These are phyloP conservation scores for Etheostoma cragini DNA, from an alignment of 2,113 vertebrate genomes.

Conservation along the genomic window DNA sequence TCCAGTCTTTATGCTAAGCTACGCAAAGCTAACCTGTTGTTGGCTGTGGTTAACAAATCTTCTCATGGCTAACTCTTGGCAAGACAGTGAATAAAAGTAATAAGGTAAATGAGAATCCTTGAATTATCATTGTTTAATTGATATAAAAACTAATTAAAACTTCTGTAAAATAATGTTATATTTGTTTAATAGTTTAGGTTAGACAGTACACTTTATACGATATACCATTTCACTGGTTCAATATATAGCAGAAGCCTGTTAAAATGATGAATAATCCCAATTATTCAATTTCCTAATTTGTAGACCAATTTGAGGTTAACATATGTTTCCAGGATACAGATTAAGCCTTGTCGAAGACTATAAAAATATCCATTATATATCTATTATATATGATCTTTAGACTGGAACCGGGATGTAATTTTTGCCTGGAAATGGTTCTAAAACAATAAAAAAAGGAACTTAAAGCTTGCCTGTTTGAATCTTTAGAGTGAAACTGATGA, in stretches of 20 bases:
- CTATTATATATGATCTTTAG: slow-evolving; percentile 12
- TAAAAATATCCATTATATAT: slow-evolving; percentile 30
- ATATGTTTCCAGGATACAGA: slow-evolving; percentile 13
- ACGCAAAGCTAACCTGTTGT: neutral
- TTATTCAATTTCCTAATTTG: neutral
- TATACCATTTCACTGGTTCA: neutral
- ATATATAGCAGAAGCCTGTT: neutral
- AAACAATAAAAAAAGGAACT: slow-evolving; percentile 39
- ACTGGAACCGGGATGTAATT: neutral
- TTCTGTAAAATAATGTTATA: neutral
- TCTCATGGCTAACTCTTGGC: too few relatives aligned
- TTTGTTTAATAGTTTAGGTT: neutral
- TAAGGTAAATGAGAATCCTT: neutral
- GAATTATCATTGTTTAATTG: neutral
- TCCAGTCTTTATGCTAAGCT: neutral
- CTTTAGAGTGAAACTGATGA: slow-evolving; percentile 17
- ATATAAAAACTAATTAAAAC: neutral
- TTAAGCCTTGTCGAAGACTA: slow-evolving; percentile 23
- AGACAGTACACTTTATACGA: neutral
- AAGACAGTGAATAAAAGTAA: too few relatives aligned
- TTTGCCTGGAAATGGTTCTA: slow-evolving; percentile 30
- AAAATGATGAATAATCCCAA: neutral
- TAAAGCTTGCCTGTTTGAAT: slow-evolving; percentile 13
- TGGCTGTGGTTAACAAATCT: too few relatives aligned
- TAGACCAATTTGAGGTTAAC: neutral